Conservation (phyloP, 2,113 vertebrate species). For the Bostrychus sinensis region DNA sequence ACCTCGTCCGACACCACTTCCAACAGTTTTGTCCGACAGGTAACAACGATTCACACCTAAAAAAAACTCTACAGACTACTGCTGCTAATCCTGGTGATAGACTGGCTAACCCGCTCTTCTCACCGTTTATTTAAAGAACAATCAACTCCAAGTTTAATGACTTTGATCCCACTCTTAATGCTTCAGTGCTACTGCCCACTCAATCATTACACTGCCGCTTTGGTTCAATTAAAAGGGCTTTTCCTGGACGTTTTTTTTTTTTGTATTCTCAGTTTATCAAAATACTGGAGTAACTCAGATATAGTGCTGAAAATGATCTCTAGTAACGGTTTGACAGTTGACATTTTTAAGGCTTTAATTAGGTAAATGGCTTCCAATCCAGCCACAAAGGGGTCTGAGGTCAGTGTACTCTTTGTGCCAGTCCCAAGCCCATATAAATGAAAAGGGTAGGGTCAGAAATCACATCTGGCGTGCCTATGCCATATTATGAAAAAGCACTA, state of each 20-base stretch:
- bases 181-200: background rate
- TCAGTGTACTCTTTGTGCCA: no score
- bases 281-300: background rate
- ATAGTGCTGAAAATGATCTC: no score
- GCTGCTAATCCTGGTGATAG: conserved; percentile 24
- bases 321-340: no score
- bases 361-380: no score
- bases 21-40: conserved; percentile 97
- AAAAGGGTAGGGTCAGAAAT: no score
- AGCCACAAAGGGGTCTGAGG: no score
- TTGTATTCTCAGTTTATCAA: background rate
- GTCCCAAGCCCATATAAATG: no score
- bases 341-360: no score
- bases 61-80: no score
- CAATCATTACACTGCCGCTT: background rate
- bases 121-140: conserved; percentile 37
- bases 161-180: conserved; percentile 15
- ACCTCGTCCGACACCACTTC: conserved; percentile 98
- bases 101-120: background rate
- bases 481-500: no score
- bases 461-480: no score
- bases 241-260: background rate
- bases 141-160: conserved; percentile 26
- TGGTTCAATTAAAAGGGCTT: background rate
- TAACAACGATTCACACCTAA: conserved; percentile 67